Evolutionary conservation across 2,113 vertebrate genomes (phyloP).

Genomic region (Callospermophilus lateralis): DNA sequence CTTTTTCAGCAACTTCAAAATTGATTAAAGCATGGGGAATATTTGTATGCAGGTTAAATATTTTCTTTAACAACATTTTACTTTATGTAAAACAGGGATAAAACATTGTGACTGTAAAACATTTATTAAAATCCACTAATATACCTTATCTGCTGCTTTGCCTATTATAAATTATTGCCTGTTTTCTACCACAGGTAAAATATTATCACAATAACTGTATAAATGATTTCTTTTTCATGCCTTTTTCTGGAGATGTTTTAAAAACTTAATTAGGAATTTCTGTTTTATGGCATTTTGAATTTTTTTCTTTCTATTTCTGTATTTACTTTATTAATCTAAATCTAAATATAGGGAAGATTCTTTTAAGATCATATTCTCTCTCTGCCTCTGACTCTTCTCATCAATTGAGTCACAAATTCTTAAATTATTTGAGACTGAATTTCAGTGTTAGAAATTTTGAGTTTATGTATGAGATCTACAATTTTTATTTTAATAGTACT

Average conservation of each 20-base stretch:
- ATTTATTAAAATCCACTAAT: background rate
- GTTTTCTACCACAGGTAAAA: background rate
- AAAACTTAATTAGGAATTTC: slow-evolving; percentile 10
- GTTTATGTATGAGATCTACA: rapidly evolving
- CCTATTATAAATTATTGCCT: background rate
- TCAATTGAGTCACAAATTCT: background rate
- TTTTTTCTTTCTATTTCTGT: background rate
- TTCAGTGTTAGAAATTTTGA: background rate
- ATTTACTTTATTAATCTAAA: background rate
- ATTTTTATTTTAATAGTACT: background rate
- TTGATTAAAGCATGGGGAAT: background rate
- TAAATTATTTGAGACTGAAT: background rate
- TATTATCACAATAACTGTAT: background rate
- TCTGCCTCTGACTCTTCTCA: background rate
- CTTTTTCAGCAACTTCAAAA: background rate
- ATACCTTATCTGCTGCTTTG: background rate
- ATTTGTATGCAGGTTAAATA: slow-evolving; percentile 1
- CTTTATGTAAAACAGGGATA: background rate
- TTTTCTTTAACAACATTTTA: background rate
- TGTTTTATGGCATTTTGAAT: background rate
- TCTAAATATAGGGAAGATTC: background rate
- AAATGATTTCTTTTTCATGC: background rate
- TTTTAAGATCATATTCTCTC: background rate
- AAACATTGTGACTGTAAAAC: background rate
- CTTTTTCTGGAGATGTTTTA: background rate